Evolutionary conservation across 2,888 invertebrate species (phyloP).

Genomic region (Eilema griseolum): DNA sequence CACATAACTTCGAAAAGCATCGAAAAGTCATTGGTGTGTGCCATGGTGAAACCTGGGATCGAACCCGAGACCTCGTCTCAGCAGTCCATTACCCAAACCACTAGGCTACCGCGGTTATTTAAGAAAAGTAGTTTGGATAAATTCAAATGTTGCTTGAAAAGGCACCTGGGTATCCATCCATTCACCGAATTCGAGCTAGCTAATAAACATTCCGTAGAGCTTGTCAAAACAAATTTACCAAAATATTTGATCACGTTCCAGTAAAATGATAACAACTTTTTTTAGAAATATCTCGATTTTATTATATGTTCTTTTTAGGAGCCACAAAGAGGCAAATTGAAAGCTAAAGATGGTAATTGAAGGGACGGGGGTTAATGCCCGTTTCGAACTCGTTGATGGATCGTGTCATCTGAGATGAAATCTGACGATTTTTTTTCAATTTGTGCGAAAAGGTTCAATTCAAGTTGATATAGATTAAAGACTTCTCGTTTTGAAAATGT

Average conservation of each 20-base stretch:
- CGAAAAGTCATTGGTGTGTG: too few species aligned
- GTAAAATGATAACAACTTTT: slow-evolving; percentile 24
- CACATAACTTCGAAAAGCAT: too few species aligned
- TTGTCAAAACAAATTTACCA: slow-evolving; percentile 2
- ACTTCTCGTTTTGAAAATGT: slow-evolving; percentile 6
- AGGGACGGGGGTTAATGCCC: slow-evolving; percentile 81
- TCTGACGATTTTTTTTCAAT: slow-evolving; percentile 64
- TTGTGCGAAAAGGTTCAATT: slow-evolving; percentile 43
- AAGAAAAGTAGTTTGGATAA: not conserved
- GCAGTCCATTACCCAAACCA: too few species aligned
- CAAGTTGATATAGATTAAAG: slow-evolving; percentile 21
- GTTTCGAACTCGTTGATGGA: slow-evolving; percentile 78
- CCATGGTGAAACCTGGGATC: too few species aligned
- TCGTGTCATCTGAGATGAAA: slow-evolving; percentile 75
- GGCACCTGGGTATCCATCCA: not conserved
- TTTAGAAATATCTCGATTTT: slow-evolving; percentile 62
- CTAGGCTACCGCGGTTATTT: too few species aligned
- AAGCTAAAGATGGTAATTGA: slow-evolving; percentile 86
- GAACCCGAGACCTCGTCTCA: too few species aligned
- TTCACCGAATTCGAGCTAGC: not conserved
- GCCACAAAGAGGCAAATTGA: slow-evolving; percentile 83
- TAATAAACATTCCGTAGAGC: slow-evolving; percentile 9
- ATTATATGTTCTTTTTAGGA: slow-evolving; percentile 71
- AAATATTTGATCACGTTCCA: slow-evolving; percentile 15
- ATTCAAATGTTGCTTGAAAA: not conserved